phyloP scores from a whole-genome alignment of 1,140 invertebrate genomes.

The Lepidurus couesii region DNA sequence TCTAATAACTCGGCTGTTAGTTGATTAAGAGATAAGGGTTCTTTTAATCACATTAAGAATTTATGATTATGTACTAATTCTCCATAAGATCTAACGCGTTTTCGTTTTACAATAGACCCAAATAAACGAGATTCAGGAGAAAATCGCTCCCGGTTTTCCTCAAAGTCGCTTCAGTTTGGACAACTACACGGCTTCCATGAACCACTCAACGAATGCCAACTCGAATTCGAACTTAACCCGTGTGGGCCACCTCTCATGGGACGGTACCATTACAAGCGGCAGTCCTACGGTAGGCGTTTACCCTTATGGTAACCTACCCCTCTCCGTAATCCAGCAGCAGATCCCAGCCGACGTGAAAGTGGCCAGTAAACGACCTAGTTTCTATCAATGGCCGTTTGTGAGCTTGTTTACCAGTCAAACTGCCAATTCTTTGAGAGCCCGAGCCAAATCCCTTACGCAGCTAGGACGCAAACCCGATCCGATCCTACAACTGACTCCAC shows the following conservation, averaged over 20 bases:
- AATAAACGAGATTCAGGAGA: conserved; percentile 24
- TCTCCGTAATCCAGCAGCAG: conserved; percentile 33
- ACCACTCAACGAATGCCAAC: background rate
- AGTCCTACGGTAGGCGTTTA: conserved; percentile 24
- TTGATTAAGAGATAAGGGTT: too few species aligned
- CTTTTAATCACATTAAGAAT: too few species aligned
- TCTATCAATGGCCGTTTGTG: conserved; percentile 33
- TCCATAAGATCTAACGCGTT: background rate
- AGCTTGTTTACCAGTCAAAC: background rate
- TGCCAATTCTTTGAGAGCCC: background rate
- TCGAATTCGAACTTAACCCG: background rate
- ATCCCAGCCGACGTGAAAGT: conserved; percentile 35
- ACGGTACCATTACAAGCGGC: conserved; percentile 3
- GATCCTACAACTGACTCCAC: conserved; percentile 28
- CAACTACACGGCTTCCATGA: conserved; percentile 20
- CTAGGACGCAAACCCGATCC: conserved; percentile 28
- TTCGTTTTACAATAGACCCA: background rate
- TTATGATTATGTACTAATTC: too few species aligned
- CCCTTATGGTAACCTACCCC: conserved; percentile 33
- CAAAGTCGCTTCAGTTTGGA: background rate
- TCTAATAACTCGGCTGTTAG: too few species aligned
- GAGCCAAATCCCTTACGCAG: conserved; percentile 25
- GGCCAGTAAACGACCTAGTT: conserved; percentile 29
- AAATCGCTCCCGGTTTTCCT: conserved; percentile 21
- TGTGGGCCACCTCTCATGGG: background rate